These are phyloP conservation scores for Leucophora obtusa DNA, from an alignment of 2,888 invertebrate species.

Conservation along the genomic window DNA sequence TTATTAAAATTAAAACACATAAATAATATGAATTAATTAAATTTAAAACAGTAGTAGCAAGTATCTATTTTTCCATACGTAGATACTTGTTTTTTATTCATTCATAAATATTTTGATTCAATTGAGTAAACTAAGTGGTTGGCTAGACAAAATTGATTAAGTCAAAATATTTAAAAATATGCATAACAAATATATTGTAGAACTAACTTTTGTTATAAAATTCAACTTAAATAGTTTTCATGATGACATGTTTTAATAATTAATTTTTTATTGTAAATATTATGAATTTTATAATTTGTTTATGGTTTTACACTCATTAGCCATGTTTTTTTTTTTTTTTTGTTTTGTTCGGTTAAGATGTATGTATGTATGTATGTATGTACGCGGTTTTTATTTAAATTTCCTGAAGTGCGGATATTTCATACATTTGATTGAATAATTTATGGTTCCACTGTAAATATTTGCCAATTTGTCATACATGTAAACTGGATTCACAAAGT, in stretches of 20 bases:
- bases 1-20: no score
- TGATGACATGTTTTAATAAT: neutral
- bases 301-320: neutral
- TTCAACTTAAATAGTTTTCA: constrained; percentile 34
- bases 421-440: constrained; percentile 36
- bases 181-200: neutral
- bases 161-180: neutral
- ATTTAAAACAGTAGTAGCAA: no score
- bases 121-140: neutral
- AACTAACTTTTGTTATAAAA: neutral
- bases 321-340: neutral
- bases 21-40: no score
- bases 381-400: neutral
- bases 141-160: neutral
- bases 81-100: neutral
- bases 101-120: constrained; percentile 5
- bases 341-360: neutral
- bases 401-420: constrained; percentile 41
- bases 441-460: constrained; percentile 50
- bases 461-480: constrained; percentile 3
- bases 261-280: neutral
- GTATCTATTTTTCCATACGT: neutral
- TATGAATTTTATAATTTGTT: neutral
- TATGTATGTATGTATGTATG: neutral
- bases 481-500: neutral